A percentile compares a stretch with the other conserved stretches of the same genome.
Conservation (phyloP, 1,140 invertebrate species). For the Halyomorpha halys region DNA sequence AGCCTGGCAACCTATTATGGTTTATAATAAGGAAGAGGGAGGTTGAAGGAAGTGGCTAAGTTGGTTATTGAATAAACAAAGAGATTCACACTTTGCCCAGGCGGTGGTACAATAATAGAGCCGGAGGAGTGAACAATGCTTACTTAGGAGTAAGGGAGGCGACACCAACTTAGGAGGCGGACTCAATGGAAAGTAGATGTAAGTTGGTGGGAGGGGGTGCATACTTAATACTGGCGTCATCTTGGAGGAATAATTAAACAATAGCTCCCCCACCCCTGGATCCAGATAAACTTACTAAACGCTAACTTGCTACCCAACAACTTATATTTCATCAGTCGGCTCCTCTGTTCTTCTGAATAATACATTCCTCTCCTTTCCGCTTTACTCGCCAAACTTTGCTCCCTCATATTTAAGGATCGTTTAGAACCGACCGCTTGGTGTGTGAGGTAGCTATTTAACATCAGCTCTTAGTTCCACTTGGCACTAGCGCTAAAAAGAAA, state of each 20-base stretch:
- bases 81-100: slow-evolving; percentile 7
- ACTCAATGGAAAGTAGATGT: slow-evolving; percentile 26
- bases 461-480: too few relatives aligned
- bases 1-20: neutral
- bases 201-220: slow-evolving; percentile 19
- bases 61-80: slow-evolving; percentile 19
- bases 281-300: slow-evolving; percentile 26
- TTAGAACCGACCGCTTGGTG: too few relatives aligned
- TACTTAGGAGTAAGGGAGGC: slow-evolving; percentile 9
- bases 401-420: too few relatives aligned
- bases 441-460: too few relatives aligned
- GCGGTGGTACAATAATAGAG: slow-evolving; percentile 14
- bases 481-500: too few relatives aligned
- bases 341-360: slow-evolving; percentile 21
- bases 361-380: slow-evolving; percentile 23
- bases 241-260: slow-evolving; percentile 26
- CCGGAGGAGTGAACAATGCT: slow-evolving; percentile 20
- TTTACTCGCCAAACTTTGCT: too few relatives aligned
- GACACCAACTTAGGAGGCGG: slow-evolving; percentile 19
- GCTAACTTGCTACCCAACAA: slow-evolving; percentile 24
- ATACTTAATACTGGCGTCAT: slow-evolving; percentile 26
- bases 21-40: slow-evolving; percentile 1
- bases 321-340: slow-evolving; percentile 26
- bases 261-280: slow-evolving; percentile 9
- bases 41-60: slow-evolving; percentile 8